Conservation (phyloP, 2,797 vertebrate genomes). For the Bradypodion ventrale region DNA sequence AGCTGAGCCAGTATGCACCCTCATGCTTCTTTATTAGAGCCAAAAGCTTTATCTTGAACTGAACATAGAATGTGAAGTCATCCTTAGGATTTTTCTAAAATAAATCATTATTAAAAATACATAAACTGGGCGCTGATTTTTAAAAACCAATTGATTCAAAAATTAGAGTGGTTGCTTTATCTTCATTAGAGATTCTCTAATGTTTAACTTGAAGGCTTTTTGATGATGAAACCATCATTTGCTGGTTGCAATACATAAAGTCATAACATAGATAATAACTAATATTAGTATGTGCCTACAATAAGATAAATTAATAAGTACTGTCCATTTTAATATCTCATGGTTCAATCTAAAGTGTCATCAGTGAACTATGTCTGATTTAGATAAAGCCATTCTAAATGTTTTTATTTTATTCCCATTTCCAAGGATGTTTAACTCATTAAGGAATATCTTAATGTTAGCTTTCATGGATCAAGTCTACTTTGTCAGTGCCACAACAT, state of each 20-base stretch:
- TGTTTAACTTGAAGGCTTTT: constrained; percentile 33
- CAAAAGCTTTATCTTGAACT: constrained; percentile 52
- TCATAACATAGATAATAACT: constrained; percentile 26
- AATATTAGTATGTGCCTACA: constrained; percentile 13
- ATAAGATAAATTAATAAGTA: constrained; percentile 1
- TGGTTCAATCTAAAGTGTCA: constrained; percentile 27
- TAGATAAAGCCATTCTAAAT: not conserved
- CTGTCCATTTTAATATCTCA: not conserved
- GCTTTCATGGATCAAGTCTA: too few relatives aligned
- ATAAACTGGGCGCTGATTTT: constrained; percentile 44
- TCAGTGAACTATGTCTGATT: constrained; percentile 36
- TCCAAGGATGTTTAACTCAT: constrained; percentile 8
- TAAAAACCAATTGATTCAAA: constrained; percentile 50
- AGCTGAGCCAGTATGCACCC: constrained; percentile 52
- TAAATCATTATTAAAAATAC: constrained; percentile 63
- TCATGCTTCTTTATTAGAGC: constrained; percentile 46
- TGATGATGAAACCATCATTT: constrained; percentile 37
- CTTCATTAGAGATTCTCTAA: constrained; percentile 49
- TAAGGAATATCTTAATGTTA: too few relatives aligned
- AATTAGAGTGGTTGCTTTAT: constrained; percentile 55
- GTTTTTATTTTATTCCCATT: constrained; percentile 36
- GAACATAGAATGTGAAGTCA: constrained; percentile 36
- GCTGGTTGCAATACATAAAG: not conserved
- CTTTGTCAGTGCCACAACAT: too few relatives aligned
- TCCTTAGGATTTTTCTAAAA: constrained; percentile 52